These are phyloP conservation scores for Coelogynopora nodosa DNA, from an alignment of 2,888 invertebrate species.

Conservation along the genomic window DNA sequence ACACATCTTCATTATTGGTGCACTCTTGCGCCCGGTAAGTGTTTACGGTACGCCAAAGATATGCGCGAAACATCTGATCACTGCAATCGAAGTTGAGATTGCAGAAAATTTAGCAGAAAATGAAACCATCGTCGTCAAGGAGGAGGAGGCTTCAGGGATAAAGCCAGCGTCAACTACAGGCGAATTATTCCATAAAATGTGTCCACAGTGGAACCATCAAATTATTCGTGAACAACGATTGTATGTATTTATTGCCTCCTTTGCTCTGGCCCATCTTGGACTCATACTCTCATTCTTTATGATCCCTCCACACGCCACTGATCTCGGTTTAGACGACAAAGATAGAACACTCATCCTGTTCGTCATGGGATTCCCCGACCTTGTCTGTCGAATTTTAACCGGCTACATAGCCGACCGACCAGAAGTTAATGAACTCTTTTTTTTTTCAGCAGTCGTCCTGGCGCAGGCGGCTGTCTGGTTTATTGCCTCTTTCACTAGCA, in stretches of 20 bases:
- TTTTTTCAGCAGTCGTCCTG: background rate
- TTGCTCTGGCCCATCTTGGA: background rate
- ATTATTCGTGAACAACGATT: background rate
- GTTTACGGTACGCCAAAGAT: constrained; percentile 47
- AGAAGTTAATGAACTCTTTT: background rate
- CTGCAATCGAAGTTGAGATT: background rate
- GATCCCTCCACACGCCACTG: background rate
- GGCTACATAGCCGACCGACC: background rate
- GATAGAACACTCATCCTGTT: background rate
- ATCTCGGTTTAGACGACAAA: background rate
- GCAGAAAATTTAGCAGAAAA: no score
- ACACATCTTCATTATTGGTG: constrained; percentile 51
- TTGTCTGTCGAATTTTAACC: background rate
- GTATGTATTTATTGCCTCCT: background rate
- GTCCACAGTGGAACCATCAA: background rate
- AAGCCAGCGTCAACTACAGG: background rate
- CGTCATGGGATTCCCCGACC: constrained; percentile 9
- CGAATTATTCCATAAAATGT: background rate
- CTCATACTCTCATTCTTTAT: background rate
- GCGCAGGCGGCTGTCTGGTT: background rate
- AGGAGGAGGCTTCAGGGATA: background rate
- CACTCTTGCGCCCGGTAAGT: constrained; percentile 51
- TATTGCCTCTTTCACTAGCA: background rate
- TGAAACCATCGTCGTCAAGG: background rate
- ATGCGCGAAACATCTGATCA: background rate